Evolutionary conservation across 2,797 vertebrate genomes (phyloP).

Genomic region (Echeneis naucrates): DNA sequence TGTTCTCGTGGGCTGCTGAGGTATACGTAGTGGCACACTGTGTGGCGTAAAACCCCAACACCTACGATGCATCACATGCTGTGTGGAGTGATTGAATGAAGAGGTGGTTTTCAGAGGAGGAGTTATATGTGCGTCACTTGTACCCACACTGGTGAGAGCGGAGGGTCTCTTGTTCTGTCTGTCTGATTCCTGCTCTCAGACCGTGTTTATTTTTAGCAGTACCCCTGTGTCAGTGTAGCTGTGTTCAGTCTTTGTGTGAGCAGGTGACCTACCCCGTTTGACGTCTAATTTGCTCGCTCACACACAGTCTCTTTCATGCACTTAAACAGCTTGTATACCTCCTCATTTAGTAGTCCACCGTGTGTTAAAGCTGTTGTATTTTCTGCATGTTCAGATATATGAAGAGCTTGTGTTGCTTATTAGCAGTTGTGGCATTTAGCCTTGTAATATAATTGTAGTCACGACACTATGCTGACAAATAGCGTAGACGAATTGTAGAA

Average conservation of each 20-base stretch:
- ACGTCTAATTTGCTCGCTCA: conserved; percentile 29
- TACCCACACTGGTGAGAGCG: conserved; percentile 56
- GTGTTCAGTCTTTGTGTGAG: conserved; percentile 78
- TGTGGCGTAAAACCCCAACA: conserved; percentile 47
- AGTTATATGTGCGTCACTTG: conserved; percentile 41
- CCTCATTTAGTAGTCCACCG: conserved; percentile 5
- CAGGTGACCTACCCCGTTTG: conserved; percentile 63
- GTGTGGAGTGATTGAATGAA: conserved; percentile 39
- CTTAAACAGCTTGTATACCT: conserved; percentile 23
- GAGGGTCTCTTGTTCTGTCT: conserved; percentile 64
- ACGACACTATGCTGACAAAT: conserved; percentile 7
- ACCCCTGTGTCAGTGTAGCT: conserved; percentile 77
- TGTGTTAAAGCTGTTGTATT: conserved; percentile 7
- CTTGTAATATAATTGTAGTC: neutral
- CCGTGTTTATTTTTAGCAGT: conserved; percentile 85
- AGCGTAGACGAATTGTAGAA: conserved; percentile 27
- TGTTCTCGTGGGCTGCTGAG: conserved; percentile 32
- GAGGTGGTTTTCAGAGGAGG: conserved; percentile 40
- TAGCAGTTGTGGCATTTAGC: conserved; percentile 1
- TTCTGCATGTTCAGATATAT: neutral
- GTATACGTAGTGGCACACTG: conserved; percentile 33
- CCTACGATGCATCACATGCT: conserved; percentile 16
- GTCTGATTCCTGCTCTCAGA: conserved; percentile 54
- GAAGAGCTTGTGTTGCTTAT: neutral
- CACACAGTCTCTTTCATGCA: conserved; percentile 25